Evolutionary conservation across 2,888 invertebrate genomes (phyloP).

Genomic region (Ferrisia virgata): DNA sequence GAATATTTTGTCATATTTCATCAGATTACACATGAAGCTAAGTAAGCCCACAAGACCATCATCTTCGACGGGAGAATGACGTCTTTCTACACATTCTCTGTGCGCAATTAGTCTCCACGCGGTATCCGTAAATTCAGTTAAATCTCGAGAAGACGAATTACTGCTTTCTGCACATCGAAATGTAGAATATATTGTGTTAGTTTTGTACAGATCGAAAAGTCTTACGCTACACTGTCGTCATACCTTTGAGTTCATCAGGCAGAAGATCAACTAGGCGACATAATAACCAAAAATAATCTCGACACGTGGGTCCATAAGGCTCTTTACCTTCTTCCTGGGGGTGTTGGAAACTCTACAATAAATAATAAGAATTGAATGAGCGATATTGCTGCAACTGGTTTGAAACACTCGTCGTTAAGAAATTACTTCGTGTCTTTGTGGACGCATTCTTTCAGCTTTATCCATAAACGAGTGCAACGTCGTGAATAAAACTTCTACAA

Average conservation of each 20-base stretch:
- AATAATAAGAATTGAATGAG: background rate
- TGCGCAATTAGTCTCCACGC: slow-evolving; percentile 71
- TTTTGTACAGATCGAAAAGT: background rate
- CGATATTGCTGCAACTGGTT: background rate
- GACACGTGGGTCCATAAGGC: slow-evolving; percentile 88
- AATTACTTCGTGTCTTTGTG: slow-evolving; percentile 57
- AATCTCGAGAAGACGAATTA: slow-evolving; percentile 58
- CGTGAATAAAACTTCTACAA: slow-evolving; percentile 66
- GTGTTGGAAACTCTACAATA: slow-evolving; percentile 60
- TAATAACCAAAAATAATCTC: slow-evolving; percentile 91
- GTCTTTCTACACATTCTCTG: slow-evolving; percentile 77
- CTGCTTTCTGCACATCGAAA: slow-evolving; percentile 48
- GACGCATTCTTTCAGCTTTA: slow-evolving; percentile 81
- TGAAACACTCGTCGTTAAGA: background rate
- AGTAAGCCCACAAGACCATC: slow-evolving; percentile 86
- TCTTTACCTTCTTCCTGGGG: slow-evolving; percentile 80
- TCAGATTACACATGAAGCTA: slow-evolving; percentile 78
- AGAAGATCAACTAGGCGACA: slow-evolving; percentile 83
- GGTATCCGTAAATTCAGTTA: slow-evolving; percentile 72
- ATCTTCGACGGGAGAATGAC: slow-evolving; percentile 79
- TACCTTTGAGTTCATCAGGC: slow-evolving; percentile 71
- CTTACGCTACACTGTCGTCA: slow-evolving; percentile 36
- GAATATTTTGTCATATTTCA: slow-evolving; percentile 84
- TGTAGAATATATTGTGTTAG: background rate
- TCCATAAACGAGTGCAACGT: slow-evolving; percentile 76